Base-by-base conservation (phyloP, 1,140 invertebrate genomes). In the Linepithema humile region DNA sequence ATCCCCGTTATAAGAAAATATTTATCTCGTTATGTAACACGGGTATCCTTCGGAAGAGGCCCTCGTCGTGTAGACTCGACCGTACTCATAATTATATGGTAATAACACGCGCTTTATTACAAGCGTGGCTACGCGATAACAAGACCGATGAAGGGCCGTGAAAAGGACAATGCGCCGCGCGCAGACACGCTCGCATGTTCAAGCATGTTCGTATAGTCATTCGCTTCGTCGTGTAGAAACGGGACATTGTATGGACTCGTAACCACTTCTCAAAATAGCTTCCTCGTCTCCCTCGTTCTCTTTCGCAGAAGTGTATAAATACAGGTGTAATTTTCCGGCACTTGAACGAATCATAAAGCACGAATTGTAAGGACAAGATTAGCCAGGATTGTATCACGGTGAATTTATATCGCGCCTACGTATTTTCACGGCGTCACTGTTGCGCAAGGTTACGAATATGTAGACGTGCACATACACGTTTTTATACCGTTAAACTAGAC, bases 81-180 rank as follows among this genome's bases (percentile, higher is more conserved):
- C 48, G 64, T 70, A 48, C 83, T 84, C 65, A 86, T 89, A 89
- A 88, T 89, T 89, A 89, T 88, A 89, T 88, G 88, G 60, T 89
- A 89, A 89, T 88, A 84, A 74, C 70, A 77, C 67, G 74, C 77
- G 48, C 59, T 86, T 85, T 88, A 86, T 84, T 89, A 89, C 88
- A 88, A 88, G 69, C 20, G 55, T 55, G 84, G 55, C 60, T 86
- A 80, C 87, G 75, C 73, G 74, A 70, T 84, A 88, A 88, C 84
- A 88, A 86, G 87, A 65, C 59, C 80, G 80, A 70, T 80, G 83
- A 85, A 88, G 87, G 73, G 77, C 75, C 38, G 29, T 23, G 40
- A 59, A 88, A 72, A 82, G 87, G 67, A 89, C 88, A 89, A 89
- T 89, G 74, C 78, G 50, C 45, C 38, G 55, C 57, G n/a, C 20